Conservation (phyloP, 2,113 vertebrate species). For the Manacus vitellinus region DNA sequence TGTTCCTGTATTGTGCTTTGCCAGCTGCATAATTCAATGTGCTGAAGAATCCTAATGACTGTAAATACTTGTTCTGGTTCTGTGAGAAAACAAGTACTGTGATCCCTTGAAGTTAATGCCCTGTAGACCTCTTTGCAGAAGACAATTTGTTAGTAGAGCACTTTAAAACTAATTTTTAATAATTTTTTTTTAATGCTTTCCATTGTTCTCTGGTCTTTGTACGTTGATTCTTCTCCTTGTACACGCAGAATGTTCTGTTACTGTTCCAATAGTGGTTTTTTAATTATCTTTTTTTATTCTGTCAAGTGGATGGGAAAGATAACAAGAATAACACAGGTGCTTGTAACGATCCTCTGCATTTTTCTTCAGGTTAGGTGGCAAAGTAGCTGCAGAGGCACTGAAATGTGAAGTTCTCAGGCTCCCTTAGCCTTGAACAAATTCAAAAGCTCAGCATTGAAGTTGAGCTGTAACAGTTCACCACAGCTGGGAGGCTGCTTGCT, state of each 20-base stretch:
- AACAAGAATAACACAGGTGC: not conserved
- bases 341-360: not conserved
- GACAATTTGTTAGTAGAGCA: not conserved
- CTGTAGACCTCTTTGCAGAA: not conserved
- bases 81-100: not conserved
- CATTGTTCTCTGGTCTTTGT: not conserved
- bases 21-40: not conserved
- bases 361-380: not conserved
- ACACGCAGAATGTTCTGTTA: not conserved
- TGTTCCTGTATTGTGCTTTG: not conserved
- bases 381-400: not conserved
- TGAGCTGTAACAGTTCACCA: not conserved
- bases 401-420: not conserved
- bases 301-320: not conserved
- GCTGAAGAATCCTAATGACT: not conserved
- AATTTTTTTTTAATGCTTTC: not conserved
- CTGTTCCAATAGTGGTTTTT: not conserved
- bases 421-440: not conserved
- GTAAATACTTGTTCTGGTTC: not conserved
- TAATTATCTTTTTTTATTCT: not conserved
- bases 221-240: not conserved
- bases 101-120: not conserved
- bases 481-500: not conserved
- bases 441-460: not conserved
- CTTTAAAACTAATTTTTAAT: not conserved